These are phyloP conservation scores for Pachycephus smyrnensis DNA, from an alignment of 2,888 invertebrate species.

Conservation along the genomic window DNA sequence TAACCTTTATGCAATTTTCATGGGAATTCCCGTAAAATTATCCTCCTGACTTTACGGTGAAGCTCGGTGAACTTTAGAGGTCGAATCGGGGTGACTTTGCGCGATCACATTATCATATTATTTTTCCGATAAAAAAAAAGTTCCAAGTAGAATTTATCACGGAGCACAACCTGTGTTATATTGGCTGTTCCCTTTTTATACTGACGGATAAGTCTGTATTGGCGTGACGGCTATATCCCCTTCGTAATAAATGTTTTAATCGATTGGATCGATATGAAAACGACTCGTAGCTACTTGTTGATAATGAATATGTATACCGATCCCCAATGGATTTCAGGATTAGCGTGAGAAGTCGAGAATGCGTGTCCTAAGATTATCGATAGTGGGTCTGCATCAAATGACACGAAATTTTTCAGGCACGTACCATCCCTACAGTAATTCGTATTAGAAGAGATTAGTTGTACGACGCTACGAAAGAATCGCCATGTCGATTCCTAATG, in stretches of 20 bases:
- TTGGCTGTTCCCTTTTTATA: background rate
- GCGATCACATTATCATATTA: background rate
- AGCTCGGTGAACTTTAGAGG: background rate
- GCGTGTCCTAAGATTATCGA: conserved; percentile 46
- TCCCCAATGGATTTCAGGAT: background rate
- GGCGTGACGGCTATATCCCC: background rate
- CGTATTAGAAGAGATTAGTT: background rate
- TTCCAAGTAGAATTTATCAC: background rate
- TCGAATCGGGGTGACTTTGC: background rate
- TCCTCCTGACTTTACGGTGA: background rate
- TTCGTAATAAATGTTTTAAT: background rate
- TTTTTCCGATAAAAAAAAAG: background rate
- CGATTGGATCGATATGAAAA: background rate
- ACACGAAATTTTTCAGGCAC: conserved; percentile 56
- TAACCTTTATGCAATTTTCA: background rate
- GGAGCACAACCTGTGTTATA: background rate
- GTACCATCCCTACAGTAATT: conserved; percentile 32
- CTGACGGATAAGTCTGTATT: background rate
- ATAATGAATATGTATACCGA: background rate
- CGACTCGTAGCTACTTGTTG: background rate
- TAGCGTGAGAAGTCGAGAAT: conserved; percentile 34
- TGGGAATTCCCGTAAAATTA: background rate
- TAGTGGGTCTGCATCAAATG: conserved; percentile 39
- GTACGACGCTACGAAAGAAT: too few relatives aligned
- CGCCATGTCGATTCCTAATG: too few relatives aligned